Conservation (phyloP, 1,140 invertebrate genomes). For the Sipha flava region DNA sequence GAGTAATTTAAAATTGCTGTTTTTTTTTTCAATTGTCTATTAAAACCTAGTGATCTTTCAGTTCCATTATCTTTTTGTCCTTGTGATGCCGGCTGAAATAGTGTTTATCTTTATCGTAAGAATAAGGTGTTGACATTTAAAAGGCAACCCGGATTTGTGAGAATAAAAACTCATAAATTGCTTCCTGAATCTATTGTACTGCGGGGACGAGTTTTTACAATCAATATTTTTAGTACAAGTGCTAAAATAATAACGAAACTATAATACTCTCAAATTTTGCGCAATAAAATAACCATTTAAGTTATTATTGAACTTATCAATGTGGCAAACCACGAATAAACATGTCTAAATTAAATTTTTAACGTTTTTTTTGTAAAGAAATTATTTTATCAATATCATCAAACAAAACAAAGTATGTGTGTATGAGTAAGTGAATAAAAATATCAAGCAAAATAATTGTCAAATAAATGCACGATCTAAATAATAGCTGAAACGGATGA, state of each 20-base stretch:
- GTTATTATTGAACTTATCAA: too few species aligned
- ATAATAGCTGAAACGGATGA: not conserved
- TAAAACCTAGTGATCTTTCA: not conserved
- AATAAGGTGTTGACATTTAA: not conserved
- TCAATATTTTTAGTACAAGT: too few species aligned
- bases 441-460: not conserved
- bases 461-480: not conserved
- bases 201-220: too few species aligned
- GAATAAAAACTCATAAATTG: not conserved
- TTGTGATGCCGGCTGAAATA: not conserved
- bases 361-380: too few species aligned
- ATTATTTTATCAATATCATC: too few species aligned
- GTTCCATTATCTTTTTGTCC: not conserved
- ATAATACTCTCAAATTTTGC: too few species aligned
- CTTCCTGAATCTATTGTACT: not conserved
- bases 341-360: too few species aligned
- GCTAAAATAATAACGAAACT: too few species aligned
- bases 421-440: not conserved
- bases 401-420: too few species aligned
- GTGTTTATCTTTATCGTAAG: not conserved
- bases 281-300: too few species aligned
- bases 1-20: not conserved
- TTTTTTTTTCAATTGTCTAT: not conserved
- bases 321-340: too few species aligned
- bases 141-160: not conserved